Percentiles rank a stretch among this genome's conserved stretches.
phyloP scores from a whole-genome alignment of 2,888 invertebrate species.

The Macropis europaea region DNA sequence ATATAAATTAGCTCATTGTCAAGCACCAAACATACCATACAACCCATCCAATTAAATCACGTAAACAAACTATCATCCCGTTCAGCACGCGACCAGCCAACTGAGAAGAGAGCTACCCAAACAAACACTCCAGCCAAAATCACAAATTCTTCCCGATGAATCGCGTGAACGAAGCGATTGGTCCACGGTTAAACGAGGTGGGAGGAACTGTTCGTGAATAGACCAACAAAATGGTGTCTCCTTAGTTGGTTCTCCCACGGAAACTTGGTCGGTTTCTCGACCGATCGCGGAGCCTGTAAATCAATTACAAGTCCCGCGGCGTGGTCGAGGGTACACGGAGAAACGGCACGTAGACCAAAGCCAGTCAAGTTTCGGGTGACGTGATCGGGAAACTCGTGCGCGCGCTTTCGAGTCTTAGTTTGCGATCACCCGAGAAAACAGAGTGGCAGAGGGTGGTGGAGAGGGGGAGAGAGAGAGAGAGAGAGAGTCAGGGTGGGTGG shows the following conservation, averaged over 20 bases:
- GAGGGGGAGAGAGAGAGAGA: not conserved
- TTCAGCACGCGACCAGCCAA: no score
- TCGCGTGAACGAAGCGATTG: constrained; percentile 18
- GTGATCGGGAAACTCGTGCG: constrained; percentile 76
- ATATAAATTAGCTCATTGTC: not conserved
- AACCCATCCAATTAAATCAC: no score
- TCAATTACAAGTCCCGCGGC: constrained; percentile 76
- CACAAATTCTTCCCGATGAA: constrained; percentile 7
- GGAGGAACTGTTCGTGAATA: constrained; percentile 31
- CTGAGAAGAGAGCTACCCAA: no score
- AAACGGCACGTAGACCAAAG: constrained; percentile 75
- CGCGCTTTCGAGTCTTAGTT: constrained; percentile 45
- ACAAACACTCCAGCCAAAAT: not conserved
- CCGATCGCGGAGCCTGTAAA: constrained; percentile 74
- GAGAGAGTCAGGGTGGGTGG: constrained; percentile 8
- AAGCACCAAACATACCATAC: not conserved
- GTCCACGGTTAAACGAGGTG: not conserved
- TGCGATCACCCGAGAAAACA: constrained; percentile 14
- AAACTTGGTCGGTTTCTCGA: constrained; percentile 32
- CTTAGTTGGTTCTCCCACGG: constrained; percentile 36
- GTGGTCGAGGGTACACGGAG: constrained; percentile 63
- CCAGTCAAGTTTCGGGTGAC: constrained; percentile 73
- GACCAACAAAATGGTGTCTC: constrained; percentile 43
- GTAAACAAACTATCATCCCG: no score
- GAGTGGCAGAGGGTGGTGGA: not conserved